Conservation (phyloP, 2,797 vertebrate genomes). For the Poecilia wingei region DNA sequence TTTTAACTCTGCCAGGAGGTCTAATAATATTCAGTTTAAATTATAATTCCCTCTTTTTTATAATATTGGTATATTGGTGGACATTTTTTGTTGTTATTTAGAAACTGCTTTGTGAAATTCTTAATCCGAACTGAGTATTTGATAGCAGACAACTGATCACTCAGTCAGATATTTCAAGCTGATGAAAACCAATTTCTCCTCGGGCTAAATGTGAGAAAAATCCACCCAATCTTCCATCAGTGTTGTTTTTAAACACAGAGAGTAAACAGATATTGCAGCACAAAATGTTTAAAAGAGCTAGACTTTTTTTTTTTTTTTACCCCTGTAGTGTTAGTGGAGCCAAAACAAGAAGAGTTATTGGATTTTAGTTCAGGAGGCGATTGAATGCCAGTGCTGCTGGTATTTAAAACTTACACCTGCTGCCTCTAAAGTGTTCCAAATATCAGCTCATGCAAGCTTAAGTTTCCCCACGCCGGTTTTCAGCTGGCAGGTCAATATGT, state of each 20-base stretch:
- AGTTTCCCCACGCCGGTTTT: constrained; percentile 1
- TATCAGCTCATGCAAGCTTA: neutral
- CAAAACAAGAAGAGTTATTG: constrained; percentile 2
- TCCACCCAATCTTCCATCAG: neutral
- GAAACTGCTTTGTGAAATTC: neutral
- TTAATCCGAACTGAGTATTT: neutral
- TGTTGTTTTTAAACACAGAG: neutral
- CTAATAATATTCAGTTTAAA: neutral
- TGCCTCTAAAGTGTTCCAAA: neutral
- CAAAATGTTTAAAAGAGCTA: neutral
- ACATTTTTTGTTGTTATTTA: neutral
- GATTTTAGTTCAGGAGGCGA: constrained; percentile 4
- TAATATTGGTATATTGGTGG: neutral
- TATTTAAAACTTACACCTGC: neutral
- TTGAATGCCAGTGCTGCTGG: neutral
- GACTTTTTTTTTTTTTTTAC: neutral
- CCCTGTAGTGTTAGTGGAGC: neutral
- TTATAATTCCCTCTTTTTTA: neutral
- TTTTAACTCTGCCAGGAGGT: neutral
- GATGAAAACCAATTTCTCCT: neutral
- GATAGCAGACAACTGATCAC: neutral
- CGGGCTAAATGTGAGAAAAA: neutral
- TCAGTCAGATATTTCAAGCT: neutral
- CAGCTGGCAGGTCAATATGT: neutral
- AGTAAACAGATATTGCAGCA: neutral